phyloP scores from a whole-genome alignment of 2,888 invertebrate genomes.

The Exephanes ischioxanthus region DNA sequence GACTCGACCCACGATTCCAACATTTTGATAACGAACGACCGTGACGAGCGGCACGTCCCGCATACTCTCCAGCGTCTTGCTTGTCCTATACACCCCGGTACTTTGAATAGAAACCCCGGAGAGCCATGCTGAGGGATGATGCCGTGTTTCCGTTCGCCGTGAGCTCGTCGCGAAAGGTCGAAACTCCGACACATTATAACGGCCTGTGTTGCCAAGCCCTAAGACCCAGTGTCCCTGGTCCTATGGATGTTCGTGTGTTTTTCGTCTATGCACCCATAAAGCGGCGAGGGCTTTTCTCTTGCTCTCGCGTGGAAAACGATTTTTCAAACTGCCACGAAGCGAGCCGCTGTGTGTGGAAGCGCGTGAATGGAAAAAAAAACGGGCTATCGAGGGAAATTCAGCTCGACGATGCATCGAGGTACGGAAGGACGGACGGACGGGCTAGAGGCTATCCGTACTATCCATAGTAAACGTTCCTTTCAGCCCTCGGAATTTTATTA shows the following conservation, averaged over 20 bases:
- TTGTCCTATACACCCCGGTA: conserved; percentile 9
- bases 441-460: conserved; percentile 72
- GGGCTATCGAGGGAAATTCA: conserved; percentile 65
- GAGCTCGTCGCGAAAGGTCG: not conserved
- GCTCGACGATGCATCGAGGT: conserved; percentile 77
- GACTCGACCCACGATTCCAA: conserved; percentile 70
- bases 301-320: conserved; percentile 36
- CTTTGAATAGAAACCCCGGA: conserved; percentile 9
- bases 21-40: conserved; percentile 76
- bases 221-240: not conserved
- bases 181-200: not conserved
- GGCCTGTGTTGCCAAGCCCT: conserved; percentile 1
- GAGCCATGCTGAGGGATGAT: conserved; percentile 6
- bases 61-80: conserved; percentile 3
- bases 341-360: not conserved
- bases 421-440: conserved; percentile 72
- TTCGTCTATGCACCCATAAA: not conserved
- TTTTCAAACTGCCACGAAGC: conserved; percentile 37
- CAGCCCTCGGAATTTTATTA: conserved; percentile 82
- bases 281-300: conserved; percentile 18
- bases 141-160: conserved; percentile 15
- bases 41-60: conserved; percentile 45
- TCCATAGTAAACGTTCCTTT: conserved; percentile 71
- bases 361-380: conserved; percentile 29
- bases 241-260: not conserved